phyloP scores from a whole-genome alignment of 2,888 invertebrate species.

The Hirtodrosophila alboralis region DNA sequence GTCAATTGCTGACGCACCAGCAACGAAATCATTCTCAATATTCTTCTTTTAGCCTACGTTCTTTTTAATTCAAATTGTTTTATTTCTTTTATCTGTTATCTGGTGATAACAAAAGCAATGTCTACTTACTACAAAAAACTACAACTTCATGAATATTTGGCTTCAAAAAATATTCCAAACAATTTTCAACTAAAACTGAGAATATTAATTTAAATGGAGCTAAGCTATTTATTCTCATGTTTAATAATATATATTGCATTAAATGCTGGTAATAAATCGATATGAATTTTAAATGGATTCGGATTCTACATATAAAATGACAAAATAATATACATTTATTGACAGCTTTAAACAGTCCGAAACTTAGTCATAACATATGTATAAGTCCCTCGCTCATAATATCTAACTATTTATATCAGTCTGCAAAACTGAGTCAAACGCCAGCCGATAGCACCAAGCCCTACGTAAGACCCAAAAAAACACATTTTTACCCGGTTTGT shows the following conservation, averaged over 20 bases:
- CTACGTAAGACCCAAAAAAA: conserved; percentile 34
- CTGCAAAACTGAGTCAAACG: conserved; percentile 31
- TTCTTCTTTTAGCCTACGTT: conserved; percentile 1
- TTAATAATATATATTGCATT: too few species aligned
- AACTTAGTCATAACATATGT: conserved; percentile 42
- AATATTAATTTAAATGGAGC: too few species aligned
- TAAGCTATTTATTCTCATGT: too few species aligned
- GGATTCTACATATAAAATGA: too few species aligned
- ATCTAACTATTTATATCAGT: conserved; percentile 39
- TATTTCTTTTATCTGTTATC: neutral
- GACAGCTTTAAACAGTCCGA: neutral
- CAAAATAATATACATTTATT: too few species aligned
- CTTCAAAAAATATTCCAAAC: too few species aligned
- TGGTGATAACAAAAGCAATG: conserved; percentile 19
- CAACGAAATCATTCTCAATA: conserved; percentile 44
- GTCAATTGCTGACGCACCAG: conserved; percentile 31
- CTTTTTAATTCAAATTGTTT: conserved; percentile 5
- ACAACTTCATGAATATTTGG: neutral
- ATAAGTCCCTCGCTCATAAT: conserved; percentile 35
- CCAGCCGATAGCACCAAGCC: conserved; percentile 34
- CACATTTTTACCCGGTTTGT: conserved; percentile 22
- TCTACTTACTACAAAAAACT: conserved; percentile 1
- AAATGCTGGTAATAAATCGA: too few species aligned
- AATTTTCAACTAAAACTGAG: too few species aligned
- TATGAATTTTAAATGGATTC: too few species aligned